Conservation (phyloP, 2,113 vertebrate genomes). For the Oxyura jamaicensis region DNA sequence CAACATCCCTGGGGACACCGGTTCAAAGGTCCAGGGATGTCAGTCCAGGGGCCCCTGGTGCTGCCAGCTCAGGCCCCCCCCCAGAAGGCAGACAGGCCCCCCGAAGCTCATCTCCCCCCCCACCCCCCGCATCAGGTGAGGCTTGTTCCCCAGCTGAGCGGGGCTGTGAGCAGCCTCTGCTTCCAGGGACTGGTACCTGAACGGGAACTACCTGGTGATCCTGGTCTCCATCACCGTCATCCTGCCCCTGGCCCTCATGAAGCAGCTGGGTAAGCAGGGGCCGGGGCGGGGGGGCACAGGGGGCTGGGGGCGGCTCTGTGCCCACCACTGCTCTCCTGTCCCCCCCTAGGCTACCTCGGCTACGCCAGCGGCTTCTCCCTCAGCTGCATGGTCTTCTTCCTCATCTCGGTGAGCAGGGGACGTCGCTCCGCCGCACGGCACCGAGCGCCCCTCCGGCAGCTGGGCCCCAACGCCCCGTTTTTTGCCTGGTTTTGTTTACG, state of each 20-base stretch:
- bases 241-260: slow-evolving; percentile 94
- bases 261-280: slow-evolving; percentile 90
- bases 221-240: slow-evolving; percentile 88
- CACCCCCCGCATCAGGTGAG: not conserved
- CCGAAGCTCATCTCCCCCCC: not conserved
- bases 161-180: not conserved
- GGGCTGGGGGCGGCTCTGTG: not conserved
- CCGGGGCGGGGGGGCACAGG: not conserved
- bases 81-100: not conserved
- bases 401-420: slow-evolving; percentile 85
- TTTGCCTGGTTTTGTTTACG: too few species aligned
- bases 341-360: slow-evolving; percentile 90
- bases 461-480: too few species aligned
- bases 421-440: accelerated
- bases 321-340: not conserved
- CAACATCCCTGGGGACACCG: not conserved
- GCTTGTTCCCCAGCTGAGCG: accelerated
- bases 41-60: too few species aligned
- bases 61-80: not conserved
- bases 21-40: not conserved
- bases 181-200: slow-evolving; percentile 93
- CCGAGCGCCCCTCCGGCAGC: not conserved
- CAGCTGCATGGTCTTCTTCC: slow-evolving; percentile 98
- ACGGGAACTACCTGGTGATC: slow-evolving; percentile 97
- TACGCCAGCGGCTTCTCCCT: slow-evolving; percentile 97